phyloP scores from a whole-genome alignment of 2,113 vertebrate genomes.

The Crotalus horridus region DNA sequence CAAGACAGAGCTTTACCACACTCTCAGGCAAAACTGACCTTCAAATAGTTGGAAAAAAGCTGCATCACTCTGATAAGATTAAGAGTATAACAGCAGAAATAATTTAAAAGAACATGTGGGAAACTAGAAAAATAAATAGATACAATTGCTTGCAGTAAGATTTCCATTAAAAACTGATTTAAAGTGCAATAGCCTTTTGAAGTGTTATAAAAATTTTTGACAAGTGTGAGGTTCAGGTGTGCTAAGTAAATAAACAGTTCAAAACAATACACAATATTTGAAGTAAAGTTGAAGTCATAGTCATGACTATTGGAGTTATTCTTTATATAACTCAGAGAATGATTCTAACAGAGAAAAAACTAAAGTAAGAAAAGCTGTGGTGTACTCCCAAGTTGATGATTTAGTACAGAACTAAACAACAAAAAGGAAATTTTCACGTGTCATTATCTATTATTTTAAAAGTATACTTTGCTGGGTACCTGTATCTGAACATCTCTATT shows the following conservation, averaged over 20 bases:
- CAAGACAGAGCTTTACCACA: not conserved
- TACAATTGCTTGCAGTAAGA: not conserved
- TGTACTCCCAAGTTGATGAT: not conserved
- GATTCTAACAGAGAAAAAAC: not conserved
- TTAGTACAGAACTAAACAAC: not conserved
- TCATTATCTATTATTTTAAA: not conserved
- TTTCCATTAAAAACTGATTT: not conserved
- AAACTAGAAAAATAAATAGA: not conserved
- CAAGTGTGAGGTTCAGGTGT: not conserved
- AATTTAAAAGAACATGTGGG: not conserved
- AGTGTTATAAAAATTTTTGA: conserved; percentile 8
- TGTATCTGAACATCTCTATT: not conserved
- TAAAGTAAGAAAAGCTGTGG: not conserved
- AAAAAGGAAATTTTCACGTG: not conserved
- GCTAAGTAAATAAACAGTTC: conserved; percentile 31
- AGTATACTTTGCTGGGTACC: not conserved
- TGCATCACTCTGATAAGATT: conserved; percentile 1
- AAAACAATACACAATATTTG: not conserved
- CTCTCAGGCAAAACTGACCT: not conserved
- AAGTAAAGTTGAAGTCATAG: not conserved
- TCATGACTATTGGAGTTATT: not conserved
- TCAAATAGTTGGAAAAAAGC: not conserved
- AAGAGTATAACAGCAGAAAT: conserved; percentile 11
- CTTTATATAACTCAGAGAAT: conserved; percentile 15
- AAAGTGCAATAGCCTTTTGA: conserved; percentile 9